Percentiles rank a stretch among this genome's conserved stretches.
phyloP scores from a whole-genome alignment of 2,797 vertebrate genomes.

The Channa striata region DNA sequence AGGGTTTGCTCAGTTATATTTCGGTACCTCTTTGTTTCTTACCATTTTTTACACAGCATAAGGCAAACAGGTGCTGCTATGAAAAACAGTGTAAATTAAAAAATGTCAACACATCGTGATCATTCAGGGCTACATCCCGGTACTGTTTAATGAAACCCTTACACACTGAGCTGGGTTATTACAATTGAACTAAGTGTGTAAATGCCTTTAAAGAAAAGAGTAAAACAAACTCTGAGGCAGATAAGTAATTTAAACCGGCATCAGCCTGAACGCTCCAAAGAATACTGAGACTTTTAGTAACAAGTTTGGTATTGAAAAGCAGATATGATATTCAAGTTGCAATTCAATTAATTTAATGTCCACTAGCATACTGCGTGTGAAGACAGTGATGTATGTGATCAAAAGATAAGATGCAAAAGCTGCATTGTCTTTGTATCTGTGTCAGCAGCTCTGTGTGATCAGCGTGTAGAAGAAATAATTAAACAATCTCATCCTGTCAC shows the following conservation, averaged over 20 bases:
- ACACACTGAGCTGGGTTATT: not conserved
- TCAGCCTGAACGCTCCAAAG: not conserved
- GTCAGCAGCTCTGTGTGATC: not conserved
- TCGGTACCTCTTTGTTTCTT: not conserved
- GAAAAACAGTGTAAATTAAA: slow-evolving; percentile 1
- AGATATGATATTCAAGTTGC: not conserved
- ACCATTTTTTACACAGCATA: not conserved
- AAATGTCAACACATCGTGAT: not conserved
- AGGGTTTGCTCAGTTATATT: not conserved
- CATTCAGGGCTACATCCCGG: not conserved
- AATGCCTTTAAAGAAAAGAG: not conserved
- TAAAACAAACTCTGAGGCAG: not conserved
- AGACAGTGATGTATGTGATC: not conserved
- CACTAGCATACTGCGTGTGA: not conserved
- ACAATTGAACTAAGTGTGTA: not conserved
- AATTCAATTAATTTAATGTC: not conserved
- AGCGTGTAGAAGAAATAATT: slow-evolving; percentile 1
- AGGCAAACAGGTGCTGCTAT: not conserved
- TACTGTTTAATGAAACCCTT: slow-evolving; percentile 4
- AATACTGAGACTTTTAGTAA: no score
- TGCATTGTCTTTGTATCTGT: not conserved
- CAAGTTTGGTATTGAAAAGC: no score
- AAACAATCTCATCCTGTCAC: slow-evolving; percentile 6
- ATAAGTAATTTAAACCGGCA: not conserved
- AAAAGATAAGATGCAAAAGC: no score